These are phyloP conservation scores for Scaptodrosophila lebanonensis DNA, from an alignment of 1,140 invertebrate species.

Conservation along the genomic window DNA sequence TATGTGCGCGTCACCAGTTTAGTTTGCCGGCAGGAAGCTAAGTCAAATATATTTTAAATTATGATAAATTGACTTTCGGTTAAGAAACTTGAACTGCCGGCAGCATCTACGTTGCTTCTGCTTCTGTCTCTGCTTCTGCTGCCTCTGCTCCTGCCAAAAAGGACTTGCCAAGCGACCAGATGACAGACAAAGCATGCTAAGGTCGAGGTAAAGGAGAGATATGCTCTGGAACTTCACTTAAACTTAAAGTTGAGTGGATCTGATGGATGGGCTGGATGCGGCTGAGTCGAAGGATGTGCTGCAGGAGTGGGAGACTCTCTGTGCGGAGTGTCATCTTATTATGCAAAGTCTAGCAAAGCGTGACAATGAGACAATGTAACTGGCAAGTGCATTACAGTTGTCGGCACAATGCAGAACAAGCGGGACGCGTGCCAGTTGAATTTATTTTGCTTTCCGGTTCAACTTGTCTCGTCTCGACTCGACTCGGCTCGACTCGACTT, in stretches of 20 bases:
- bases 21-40: slow-evolving; percentile 4
- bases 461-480: not conserved
- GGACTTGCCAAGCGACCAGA: no score
- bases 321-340: slow-evolving; percentile 57
- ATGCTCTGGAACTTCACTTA: slow-evolving; percentile 29
- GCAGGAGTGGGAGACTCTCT: not conserved
- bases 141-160: no score
- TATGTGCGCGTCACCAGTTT: not conserved
- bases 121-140: no score
- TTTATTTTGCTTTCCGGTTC: slow-evolving; percentile 41
- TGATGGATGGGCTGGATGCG: slow-evolving; percentile 3
- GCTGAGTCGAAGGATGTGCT: slow-evolving; percentile 8
- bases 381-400: slow-evolving; percentile 50
- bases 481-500: not conserved
- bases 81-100: slow-evolving; percentile 39
- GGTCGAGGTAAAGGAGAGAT: not conserved
- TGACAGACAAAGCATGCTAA: not conserved
- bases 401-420: no score
- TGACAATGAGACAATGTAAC: slow-evolving; percentile 65
- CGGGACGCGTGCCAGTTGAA: slow-evolving; percentile 58
- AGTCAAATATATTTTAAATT: slow-evolving; percentile 60
- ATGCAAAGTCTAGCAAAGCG: slow-evolving; percentile 64
- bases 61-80: slow-evolving; percentile 64
- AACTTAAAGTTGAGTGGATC: slow-evolving; percentile 23
- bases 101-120: slow-evolving; percentile 19